Conservation (phyloP, 1,140 invertebrate genomes). For the Dryas iulia region DNA sequence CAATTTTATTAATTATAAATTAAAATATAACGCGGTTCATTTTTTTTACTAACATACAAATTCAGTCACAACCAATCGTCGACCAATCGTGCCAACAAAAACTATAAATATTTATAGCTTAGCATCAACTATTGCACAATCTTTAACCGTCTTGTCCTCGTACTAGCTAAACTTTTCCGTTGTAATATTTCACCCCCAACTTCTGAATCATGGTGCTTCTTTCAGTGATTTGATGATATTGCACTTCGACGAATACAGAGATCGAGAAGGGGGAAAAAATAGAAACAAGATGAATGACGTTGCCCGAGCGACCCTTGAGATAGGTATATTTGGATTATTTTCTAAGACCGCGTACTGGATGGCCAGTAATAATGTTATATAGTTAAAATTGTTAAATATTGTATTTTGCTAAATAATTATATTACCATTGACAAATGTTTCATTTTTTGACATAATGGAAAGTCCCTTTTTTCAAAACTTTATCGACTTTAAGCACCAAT, state of each 20-base stretch:
- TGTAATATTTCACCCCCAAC: conserved; percentile 69
- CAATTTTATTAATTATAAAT: too few species aligned
- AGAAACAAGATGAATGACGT: conserved; percentile 69
- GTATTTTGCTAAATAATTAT: too few species aligned
- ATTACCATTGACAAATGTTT: too few species aligned
- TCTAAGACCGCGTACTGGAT: too few species aligned
- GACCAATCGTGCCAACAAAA: not conserved
- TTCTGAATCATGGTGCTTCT: conserved; percentile 73
- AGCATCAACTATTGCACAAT: conserved; percentile 30
- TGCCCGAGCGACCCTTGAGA: conserved; percentile 9
- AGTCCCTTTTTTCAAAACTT: too few species aligned
- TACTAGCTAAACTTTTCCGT: conserved; percentile 59
- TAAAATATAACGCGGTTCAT: too few species aligned
- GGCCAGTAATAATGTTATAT: too few species aligned
- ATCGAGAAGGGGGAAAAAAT: conserved; percentile 55
- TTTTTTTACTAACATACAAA: too few species aligned
- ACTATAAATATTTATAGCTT: conserved; percentile 29
- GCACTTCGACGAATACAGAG: conserved; percentile 70
- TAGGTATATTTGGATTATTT: not conserved
- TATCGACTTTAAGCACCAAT: too few species aligned
- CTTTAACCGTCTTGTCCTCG: conserved; percentile 45
- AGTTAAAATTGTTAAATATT: too few species aligned
- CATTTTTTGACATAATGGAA: too few species aligned
- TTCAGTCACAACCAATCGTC: too few species aligned
- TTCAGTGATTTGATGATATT: conserved; percentile 80